Conservation (phyloP, 2,113 vertebrate genomes). For the Channa argus region DNA sequence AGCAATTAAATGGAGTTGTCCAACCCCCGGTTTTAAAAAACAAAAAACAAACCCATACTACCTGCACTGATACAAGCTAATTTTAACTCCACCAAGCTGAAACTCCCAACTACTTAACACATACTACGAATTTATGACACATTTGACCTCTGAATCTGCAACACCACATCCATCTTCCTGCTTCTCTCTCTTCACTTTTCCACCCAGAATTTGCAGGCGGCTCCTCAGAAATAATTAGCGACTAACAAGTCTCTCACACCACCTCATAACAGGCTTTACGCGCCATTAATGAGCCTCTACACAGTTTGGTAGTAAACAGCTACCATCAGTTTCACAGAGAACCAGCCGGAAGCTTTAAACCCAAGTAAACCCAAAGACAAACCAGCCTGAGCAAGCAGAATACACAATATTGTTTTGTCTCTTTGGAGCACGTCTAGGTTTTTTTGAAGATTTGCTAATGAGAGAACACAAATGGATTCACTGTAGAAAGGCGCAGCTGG, state of each 20-base stretch:
- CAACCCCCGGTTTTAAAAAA: no score
- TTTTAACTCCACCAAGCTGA: background rate
- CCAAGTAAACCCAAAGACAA: slow-evolving; percentile 41
- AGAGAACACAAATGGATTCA: slow-evolving; percentile 56
- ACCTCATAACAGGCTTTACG: slow-evolving; percentile 75
- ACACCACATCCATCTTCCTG: slow-evolving; percentile 9
- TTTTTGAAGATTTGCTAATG: slow-evolving; percentile 56
- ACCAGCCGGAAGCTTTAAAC: slow-evolving; percentile 52
- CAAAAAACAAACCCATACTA: no score
- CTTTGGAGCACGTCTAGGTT: slow-evolving; percentile 26
- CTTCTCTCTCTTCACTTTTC: slow-evolving; percentile 32
- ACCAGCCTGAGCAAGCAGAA: slow-evolving; percentile 43
- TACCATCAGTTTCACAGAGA: slow-evolving; percentile 59
- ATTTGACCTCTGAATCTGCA: slow-evolving; percentile 21
- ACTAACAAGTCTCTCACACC: slow-evolving; percentile 70
- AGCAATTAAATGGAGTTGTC: no score
- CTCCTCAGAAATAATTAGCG: slow-evolving; percentile 74
- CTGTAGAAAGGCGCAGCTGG: slow-evolving; percentile 22
- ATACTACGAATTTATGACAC: background rate
- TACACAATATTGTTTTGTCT: slow-evolving; percentile 50
- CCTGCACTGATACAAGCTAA: background rate
- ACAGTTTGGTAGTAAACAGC: slow-evolving; percentile 67
- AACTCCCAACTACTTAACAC: slow-evolving; percentile 7
- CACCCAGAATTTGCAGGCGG: slow-evolving; percentile 55
- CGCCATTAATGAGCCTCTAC: slow-evolving; percentile 72